phyloP scores from a whole-genome alignment of 2,797 vertebrate genomes.

The Galaxias olidus region DNA sequence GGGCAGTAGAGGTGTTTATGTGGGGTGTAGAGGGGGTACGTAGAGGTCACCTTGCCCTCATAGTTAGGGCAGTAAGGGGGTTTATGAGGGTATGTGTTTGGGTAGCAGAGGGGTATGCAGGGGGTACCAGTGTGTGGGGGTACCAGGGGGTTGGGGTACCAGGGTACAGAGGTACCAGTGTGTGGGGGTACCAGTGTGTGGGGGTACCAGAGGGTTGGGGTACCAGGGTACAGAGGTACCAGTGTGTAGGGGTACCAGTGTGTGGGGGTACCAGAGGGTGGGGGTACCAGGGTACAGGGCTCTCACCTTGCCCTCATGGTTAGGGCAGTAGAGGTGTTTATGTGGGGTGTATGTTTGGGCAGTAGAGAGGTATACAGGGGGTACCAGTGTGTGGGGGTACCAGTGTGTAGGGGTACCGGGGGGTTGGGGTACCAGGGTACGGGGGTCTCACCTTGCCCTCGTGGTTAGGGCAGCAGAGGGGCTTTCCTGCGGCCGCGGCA shows the following conservation, averaged over 20 bases:
- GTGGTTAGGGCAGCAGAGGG: conserved; percentile 91
- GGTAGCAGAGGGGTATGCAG: neutral
- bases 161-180: too few relatives aligned
- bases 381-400: conserved; percentile 7
- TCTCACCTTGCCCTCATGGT: conserved; percentile 2
- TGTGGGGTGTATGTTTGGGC: neutral
- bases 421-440: too few relatives aligned
- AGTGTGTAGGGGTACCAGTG: too few relatives aligned
- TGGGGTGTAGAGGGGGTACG: too few relatives aligned
- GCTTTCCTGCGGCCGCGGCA: conserved; percentile 82
- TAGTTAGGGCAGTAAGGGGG: neutral
- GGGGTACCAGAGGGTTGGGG: too few relatives aligned
- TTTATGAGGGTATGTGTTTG: neutral
- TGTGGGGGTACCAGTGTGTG: neutral
- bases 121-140: too few relatives aligned
- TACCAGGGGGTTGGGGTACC: too few relatives aligned
- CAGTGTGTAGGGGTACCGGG: conserved; percentile 24
- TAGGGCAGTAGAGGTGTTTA: neutral
- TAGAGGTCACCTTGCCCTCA: neutral
- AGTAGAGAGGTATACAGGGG: neutral
- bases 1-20: neutral
- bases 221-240: too few relatives aligned
- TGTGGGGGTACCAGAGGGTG: too few relatives aligned
- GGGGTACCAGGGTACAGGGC: too few relatives aligned
- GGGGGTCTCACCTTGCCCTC: conserved; percentile 74